Evolutionary conservation across 2,113 vertebrate genomes (phyloP).

Genomic region (Patagioenas fasciata): DNA sequence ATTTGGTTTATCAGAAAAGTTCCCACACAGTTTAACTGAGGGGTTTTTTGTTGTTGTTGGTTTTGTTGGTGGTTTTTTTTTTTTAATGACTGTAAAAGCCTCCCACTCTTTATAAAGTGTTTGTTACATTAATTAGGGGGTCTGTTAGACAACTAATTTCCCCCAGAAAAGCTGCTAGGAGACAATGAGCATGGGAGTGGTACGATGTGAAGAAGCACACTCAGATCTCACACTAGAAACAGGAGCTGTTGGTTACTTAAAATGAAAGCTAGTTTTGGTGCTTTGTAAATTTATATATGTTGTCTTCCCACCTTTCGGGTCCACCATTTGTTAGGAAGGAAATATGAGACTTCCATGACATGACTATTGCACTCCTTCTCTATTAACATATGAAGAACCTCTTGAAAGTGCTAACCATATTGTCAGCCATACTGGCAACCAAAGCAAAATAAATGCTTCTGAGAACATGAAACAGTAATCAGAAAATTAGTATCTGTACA

Average conservation of each 20-base stretch:
- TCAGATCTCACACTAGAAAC: not conserved
- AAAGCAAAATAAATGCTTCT: not conserved
- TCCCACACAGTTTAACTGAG: not conserved
- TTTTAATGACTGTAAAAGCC: not conserved
- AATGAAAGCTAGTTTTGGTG: not conserved
- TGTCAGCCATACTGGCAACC: not conserved
- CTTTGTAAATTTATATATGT: not conserved
- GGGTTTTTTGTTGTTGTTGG: too few species aligned
- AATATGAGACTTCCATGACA: not conserved
- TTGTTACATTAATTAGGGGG: conserved; percentile 3
- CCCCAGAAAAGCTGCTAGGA: not conserved
- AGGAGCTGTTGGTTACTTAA: not conserved
- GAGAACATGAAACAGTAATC: not conserved
- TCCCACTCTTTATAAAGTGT: not conserved
- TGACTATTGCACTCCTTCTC: not conserved
- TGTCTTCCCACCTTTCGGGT: not conserved
- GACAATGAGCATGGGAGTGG: not conserved
- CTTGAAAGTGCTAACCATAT: not conserved
- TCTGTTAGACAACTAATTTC: conserved; percentile 1
- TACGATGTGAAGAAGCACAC: not conserved
- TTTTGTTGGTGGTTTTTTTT: not conserved
- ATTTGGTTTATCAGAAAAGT: not conserved
- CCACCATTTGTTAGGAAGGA: not conserved
- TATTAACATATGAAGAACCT: not conserved
- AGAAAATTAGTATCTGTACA: not conserved